Percentiles rank a stretch among this genome's conserved stretches.
phyloP scores from a whole-genome alignment of 2,888 invertebrate species.

The Synanthedon vespiformis region DNA sequence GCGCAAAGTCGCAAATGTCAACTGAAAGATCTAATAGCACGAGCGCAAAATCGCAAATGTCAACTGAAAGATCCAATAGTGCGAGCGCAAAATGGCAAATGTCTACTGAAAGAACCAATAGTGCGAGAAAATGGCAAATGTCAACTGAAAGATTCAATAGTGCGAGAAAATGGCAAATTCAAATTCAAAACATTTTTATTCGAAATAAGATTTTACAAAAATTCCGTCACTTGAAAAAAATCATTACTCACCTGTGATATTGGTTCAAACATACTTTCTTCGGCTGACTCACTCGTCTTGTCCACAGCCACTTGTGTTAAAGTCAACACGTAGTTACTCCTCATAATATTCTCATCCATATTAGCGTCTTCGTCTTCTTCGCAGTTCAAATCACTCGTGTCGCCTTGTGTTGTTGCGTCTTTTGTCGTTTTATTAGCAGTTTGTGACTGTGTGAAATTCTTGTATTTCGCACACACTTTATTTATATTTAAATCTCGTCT shows the following conservation, averaged over 20 bases:
- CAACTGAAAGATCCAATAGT: too few species aligned
- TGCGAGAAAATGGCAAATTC: too few species aligned
- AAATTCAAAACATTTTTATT: too few species aligned
- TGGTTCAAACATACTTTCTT: conserved; percentile 69
- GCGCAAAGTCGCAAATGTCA: too few species aligned
- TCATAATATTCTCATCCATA: conserved; percentile 64
- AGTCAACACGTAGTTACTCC: conserved; percentile 77
- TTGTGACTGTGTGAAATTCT: conserved; percentile 29
- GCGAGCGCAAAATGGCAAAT: too few species aligned
- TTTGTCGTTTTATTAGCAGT: conserved; percentile 12
- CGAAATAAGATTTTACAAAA: too few species aligned
- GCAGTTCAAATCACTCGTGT: conserved; percentile 13
- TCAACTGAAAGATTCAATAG: too few species aligned
- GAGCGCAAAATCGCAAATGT: too few species aligned
- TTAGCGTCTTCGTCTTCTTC: conserved; percentile 26
- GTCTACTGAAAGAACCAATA: too few species aligned
- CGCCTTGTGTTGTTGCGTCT: conserved; percentile 13
- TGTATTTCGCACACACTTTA: conserved; percentile 65
- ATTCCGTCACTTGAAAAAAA: too few species aligned
- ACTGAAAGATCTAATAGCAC: too few species aligned
- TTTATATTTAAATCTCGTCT: conserved; percentile 70
- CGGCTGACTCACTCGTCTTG: conserved; percentile 14
- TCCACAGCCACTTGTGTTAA: conserved; percentile 69
- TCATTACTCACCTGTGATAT: conserved; percentile 67
- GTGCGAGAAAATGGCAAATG: too few species aligned